phyloP scores from a whole-genome alignment of 2,113 vertebrate genomes.

The Ptyas mucosa region DNA sequence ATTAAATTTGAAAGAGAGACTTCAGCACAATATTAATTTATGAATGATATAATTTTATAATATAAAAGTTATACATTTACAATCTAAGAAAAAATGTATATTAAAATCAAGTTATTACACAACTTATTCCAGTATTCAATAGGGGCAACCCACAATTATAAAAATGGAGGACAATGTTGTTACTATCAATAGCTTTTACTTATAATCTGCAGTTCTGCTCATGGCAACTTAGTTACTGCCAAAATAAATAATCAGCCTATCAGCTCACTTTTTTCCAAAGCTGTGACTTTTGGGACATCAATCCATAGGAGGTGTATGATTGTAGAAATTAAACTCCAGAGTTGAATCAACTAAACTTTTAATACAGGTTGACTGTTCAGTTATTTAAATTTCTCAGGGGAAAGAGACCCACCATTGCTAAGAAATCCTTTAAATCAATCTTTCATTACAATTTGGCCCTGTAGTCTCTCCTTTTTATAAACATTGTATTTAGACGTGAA shows the following conservation, averaged over 20 bases:
- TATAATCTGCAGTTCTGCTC: slow-evolving; percentile 60
- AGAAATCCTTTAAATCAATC: slow-evolving; percentile 67
- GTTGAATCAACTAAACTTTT: slow-evolving; percentile 69
- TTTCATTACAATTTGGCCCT: slow-evolving; percentile 69
- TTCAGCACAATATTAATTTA: background rate
- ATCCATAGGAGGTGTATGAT: slow-evolving; percentile 77
- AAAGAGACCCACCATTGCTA: slow-evolving; percentile 47
- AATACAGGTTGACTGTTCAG: slow-evolving; percentile 53
- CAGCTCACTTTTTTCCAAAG: slow-evolving; percentile 68
- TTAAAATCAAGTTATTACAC: slow-evolving; percentile 60
- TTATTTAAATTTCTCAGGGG: slow-evolving; percentile 50
- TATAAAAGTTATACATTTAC: background rate
- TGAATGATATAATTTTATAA: background rate
- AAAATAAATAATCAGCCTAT: slow-evolving; percentile 71
- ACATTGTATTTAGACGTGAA: slow-evolving; percentile 62
- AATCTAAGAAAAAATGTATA: slow-evolving; percentile 29
- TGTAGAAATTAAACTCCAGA: slow-evolving; percentile 75
- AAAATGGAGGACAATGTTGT: slow-evolving; percentile 56
- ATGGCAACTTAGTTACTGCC: slow-evolving; percentile 65
- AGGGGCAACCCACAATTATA: slow-evolving; percentile 68
- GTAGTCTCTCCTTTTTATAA: slow-evolving; percentile 50
- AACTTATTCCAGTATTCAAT: slow-evolving; percentile 57
- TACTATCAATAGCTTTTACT: slow-evolving; percentile 58
- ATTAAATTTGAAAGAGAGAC: background rate
- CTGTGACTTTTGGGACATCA: slow-evolving; percentile 73